Conservation (phyloP, 2,888 invertebrate genomes). For the Onthophagus sagittarius region DNA sequence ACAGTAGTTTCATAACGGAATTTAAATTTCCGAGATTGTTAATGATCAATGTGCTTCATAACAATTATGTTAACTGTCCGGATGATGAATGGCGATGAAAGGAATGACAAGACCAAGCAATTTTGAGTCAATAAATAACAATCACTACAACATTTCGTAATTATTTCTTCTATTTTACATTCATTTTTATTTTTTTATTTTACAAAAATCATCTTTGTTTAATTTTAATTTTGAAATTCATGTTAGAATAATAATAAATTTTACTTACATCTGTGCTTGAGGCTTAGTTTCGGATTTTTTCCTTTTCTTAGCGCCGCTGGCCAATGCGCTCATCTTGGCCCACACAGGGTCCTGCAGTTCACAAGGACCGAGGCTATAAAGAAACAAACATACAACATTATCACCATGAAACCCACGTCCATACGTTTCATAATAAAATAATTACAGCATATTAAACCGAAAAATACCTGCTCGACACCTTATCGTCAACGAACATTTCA, state of each 20-base stretch:
- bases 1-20: too few species aligned
- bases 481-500: conserved; percentile 13
- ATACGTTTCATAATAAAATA: background rate
- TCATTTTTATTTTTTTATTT: background rate
- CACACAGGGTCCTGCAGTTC: conserved; percentile 82
- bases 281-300: conserved; percentile 62
- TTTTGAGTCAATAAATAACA: background rate
- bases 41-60: too few species aligned
- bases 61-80: too few species aligned
- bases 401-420: background rate
- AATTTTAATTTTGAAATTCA: too few species aligned
- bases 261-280: conserved; percentile 60
- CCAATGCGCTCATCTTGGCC: conserved; percentile 81
- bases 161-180: background rate
- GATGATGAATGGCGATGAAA: too few species aligned
- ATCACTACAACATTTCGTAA: background rate
- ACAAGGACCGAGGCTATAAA: conserved; percentile 84
- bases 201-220: too few species aligned
- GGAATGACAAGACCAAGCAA: too few species aligned
- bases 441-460: background rate
- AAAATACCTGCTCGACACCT: conserved; percentile 13
- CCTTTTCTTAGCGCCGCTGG: conserved; percentile 58
- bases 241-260: background rate
- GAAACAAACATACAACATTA: conserved; percentile 24
- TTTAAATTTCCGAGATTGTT: too few species aligned